Percentiles rank a stretch among this genome's conserved stretches.
Evolutionary conservation across 2,797 vertebrate genomes (phyloP).

Genomic region (Typhlichthys eigenmanni): DNA sequence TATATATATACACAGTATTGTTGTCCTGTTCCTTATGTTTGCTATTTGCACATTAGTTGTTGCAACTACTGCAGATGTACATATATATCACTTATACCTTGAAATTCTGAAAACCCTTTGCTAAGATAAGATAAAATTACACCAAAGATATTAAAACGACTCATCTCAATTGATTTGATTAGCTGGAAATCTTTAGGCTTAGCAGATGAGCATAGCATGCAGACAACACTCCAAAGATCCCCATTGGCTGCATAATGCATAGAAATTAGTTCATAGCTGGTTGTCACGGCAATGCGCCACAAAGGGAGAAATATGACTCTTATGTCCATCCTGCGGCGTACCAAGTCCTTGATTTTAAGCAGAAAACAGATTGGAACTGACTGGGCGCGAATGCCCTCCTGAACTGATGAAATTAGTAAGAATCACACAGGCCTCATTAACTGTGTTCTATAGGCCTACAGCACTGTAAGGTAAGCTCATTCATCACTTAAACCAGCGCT

Average conservation of each 20-base stretch:
- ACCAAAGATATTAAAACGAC: no score
- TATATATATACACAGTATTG: no score
- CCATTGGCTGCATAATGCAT: constrained; percentile 30
- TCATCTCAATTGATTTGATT: constrained; percentile 36
- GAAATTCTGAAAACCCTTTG: no score
- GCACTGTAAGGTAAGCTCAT: constrained; percentile 17
- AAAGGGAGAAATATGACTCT: constrained; percentile 36
- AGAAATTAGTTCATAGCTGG: constrained; percentile 18
- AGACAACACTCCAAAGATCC: constrained; percentile 25
- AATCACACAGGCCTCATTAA: constrained; percentile 31
- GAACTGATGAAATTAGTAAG: constrained; percentile 23
- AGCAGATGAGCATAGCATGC: constrained; percentile 22
- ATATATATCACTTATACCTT: no score
- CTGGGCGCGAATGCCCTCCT: constrained; percentile 14
- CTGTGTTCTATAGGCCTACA: constrained; percentile 1
- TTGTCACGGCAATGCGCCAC: constrained; percentile 41
- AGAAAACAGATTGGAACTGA: constrained; percentile 6
- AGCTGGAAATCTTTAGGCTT: constrained; percentile 36
- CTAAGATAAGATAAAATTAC: no score
- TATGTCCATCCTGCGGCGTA: constrained; percentile 50
- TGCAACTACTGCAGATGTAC: no score
- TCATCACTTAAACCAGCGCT: constrained; percentile 28
- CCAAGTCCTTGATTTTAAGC: constrained; percentile 20
- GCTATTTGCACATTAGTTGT: no score
- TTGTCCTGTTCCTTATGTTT: no score